Base-by-base conservation (phyloP, 2,888 invertebrate species). In the Eupithecia insigniata region DNA sequence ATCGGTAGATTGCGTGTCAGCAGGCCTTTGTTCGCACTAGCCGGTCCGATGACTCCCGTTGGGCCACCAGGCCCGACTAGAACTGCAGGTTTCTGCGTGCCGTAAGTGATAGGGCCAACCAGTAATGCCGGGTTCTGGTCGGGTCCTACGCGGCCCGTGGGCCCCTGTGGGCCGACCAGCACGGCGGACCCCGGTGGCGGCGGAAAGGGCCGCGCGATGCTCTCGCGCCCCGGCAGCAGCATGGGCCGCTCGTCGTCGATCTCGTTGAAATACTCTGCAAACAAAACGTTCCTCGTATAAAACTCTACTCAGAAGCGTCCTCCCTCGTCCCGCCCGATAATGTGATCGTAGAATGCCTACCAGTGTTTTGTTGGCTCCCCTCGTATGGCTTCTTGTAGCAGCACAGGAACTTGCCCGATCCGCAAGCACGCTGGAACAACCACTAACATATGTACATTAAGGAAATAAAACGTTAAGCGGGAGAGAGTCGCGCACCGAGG, bases 351-450 rank as follows among this genome's bases (percentile, higher is more conserved):
- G 18, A 6, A 43, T n/a, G 8, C 51, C 60, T 78, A 92, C 92
- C 91, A 84, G 89, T 73, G 30, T 82, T 81, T 3, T 82, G 84
- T 26, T 65, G 78, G 5, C 71, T 60, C 1, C 51, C 72, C 46
- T 82, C 81, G 69, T 80, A 82, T 1, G 87, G 84, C 76, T 89
- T 86, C 71, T 94, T 94, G 87, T 95, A 96, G 82, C 96, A 96
- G 83, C 96, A 96, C 75, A 96, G 95, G 78, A 93, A 95, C 84
- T 96, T 96, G 12, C 95, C 96, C 0, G 88, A 88, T 39, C 96
- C 95, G 80, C 96, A 96, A 28, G 95, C 94, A 16, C 95, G 95
- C 96, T 96, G 92, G 89, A 88, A 66, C 46, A 18, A 65, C 22
- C 4, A 36, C 51, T 55, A 46, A 18, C n/a, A n/a, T n/a, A n/a